phyloP scores from a whole-genome alignment of 2,113 vertebrate species.

The Paradoxurus hermaphroditus region DNA sequence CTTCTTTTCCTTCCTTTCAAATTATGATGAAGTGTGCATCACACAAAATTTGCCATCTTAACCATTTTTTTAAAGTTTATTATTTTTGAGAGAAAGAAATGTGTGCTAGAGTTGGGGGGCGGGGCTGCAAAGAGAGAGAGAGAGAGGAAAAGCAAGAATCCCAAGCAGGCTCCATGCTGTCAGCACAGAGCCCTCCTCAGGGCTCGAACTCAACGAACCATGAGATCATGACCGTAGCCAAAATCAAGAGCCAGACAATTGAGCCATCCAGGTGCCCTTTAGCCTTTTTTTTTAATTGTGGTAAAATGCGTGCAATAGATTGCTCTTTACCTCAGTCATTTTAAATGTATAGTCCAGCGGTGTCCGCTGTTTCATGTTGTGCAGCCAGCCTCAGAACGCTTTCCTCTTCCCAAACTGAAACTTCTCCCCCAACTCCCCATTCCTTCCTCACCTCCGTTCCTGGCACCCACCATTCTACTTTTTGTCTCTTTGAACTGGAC shows the following conservation, averaged over 20 bases:
- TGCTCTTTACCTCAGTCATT: background rate
- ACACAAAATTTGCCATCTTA: background rate
- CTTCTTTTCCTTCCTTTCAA: background rate
- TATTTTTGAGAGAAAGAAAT: no score
- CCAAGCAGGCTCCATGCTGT: no score
- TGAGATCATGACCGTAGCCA: no score
- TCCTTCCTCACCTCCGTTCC: rapidly evolving
- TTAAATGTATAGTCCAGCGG: no score
- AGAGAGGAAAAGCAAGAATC: no score
- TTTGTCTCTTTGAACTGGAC: background rate
- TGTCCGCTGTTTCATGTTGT: no score
- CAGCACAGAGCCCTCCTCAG: no score
- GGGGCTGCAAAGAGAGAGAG: no score
- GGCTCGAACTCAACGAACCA: no score
- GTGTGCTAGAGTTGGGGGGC: no score
- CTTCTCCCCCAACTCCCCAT: background rate
- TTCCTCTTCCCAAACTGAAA: background rate
- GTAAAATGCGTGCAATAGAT: background rate
- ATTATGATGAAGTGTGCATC: background rate
- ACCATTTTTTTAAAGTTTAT: background rate
- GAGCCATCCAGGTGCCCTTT: background rate
- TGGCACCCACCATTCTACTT: background rate
- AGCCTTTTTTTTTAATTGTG: background rate
- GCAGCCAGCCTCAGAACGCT: background rate
- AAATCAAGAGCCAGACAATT: no score